A percentile compares a stretch with the other conserved stretches of the same genome.
Conservation (phyloP, 1,140 invertebrate species). For the Orius laevigatus region DNA sequence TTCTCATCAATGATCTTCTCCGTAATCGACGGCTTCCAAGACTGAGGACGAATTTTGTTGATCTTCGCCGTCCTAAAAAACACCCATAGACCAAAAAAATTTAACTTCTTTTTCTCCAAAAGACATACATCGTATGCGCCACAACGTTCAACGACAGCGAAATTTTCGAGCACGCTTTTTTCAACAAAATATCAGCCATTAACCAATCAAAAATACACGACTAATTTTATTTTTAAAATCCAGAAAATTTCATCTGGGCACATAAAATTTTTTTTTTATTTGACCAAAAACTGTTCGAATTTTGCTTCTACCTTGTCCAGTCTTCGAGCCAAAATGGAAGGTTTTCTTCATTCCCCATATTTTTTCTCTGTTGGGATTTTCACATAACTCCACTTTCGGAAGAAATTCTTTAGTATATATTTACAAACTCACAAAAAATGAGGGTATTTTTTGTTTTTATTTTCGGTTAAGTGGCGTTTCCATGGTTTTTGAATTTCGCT, state of each 20-base stretch:
- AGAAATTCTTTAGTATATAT: too few species aligned
- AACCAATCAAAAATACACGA: not conserved
- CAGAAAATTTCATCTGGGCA: not conserved
- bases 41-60: slow-evolving; percentile 16
- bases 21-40: slow-evolving; percentile 13
- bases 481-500: too few species aligned
- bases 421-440: too few species aligned
- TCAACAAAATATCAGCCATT: not conserved
- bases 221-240: not conserved
- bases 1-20: not conserved
- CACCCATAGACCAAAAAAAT: not conserved
- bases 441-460: too few species aligned
- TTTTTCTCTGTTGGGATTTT: too few species aligned
- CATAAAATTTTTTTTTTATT: not conserved
- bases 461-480: too few species aligned
- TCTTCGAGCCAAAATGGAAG: slow-evolving; percentile 21
- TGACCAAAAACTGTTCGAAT: not conserved
- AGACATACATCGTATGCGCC: not conserved
- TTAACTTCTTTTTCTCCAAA: not conserved
- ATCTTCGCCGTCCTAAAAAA: slow-evolving; percentile 9
- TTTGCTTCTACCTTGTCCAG: slow-evolving; percentile 17
- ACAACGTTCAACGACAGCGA: not conserved
- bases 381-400: too few species aligned
- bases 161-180: not conserved
- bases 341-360: slow-evolving; percentile 3